phyloP scores from a whole-genome alignment of 2,888 invertebrate species.

The Brenthis hecate region DNA sequence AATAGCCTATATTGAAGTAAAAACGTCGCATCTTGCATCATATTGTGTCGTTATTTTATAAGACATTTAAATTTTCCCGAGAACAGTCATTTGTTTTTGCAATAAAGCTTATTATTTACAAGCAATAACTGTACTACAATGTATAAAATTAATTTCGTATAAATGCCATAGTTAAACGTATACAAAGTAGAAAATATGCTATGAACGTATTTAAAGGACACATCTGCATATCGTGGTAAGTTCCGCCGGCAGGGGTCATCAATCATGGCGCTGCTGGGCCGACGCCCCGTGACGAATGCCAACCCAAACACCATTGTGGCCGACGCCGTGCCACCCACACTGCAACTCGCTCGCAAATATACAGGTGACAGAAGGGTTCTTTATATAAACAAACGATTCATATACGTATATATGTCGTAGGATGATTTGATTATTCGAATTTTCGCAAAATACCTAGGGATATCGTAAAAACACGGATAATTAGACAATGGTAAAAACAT shows the following conservation, averaged over 20 bases:
- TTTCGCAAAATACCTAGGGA: too few relatives aligned
- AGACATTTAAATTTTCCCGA: constrained; percentile 15
- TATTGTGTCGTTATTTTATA: constrained; percentile 18
- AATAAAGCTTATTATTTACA: constrained; percentile 28
- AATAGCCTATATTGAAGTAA: not conserved
- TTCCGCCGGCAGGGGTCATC: constrained; percentile 57
- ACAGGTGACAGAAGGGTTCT: constrained; percentile 42
- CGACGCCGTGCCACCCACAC: constrained; percentile 65
- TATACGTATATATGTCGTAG: not conserved
- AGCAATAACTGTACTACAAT: constrained; percentile 15
- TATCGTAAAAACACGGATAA: too few relatives aligned
- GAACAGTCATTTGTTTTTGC: constrained; percentile 16
- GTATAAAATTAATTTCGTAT: constrained; percentile 20
- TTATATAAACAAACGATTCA: constrained; percentile 21
- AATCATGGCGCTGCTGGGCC: constrained; percentile 60
- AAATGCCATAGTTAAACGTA: constrained; percentile 13
- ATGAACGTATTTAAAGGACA: constrained; percentile 25
- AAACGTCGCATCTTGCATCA: constrained; percentile 1
- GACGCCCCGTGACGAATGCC: constrained; percentile 79
- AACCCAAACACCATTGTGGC: constrained; percentile 78
- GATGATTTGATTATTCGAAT: too few relatives aligned
- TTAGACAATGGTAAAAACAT: too few relatives aligned
- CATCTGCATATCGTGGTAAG: constrained; percentile 34
- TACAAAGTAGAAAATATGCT: constrained; percentile 24
- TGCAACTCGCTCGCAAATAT: constrained; percentile 48